Evolutionary conservation across 2,888 invertebrate species (phyloP).

Genomic region (Ommatoiulus sabulosus): DNA sequence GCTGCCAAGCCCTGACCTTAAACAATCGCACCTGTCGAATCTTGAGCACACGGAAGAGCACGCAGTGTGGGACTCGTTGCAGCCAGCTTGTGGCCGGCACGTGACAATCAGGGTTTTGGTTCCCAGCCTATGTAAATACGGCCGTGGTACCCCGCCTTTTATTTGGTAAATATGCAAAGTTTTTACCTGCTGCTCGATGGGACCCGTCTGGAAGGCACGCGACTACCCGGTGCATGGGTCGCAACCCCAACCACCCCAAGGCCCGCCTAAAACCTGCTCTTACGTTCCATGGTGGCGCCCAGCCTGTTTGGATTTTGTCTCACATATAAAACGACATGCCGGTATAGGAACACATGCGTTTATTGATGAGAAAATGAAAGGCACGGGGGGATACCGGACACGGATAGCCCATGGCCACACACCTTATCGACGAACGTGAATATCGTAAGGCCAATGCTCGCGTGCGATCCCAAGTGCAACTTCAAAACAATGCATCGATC

Average conservation of each 20-base stretch:
- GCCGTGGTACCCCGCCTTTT: not conserved
- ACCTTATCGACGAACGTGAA: too few relatives aligned
- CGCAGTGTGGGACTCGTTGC: not conserved
- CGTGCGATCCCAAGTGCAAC: too few relatives aligned
- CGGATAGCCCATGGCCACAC: not conserved
- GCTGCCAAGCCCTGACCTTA: constrained; percentile 40
- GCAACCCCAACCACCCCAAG: not conserved
- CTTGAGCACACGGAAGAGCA: constrained; percentile 41
- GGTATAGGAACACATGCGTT: not conserved
- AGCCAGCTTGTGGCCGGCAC: constrained; percentile 22
- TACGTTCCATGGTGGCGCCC: not conserved
- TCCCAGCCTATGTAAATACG: constrained; percentile 42
- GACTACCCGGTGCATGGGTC: constrained; percentile 28
- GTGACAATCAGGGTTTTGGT: constrained; percentile 37
- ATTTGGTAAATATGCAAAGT: not conserved
- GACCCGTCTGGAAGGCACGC: constrained; percentile 20
- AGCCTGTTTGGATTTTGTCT: not conserved
- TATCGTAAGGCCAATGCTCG: too few relatives aligned
- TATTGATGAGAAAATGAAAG: constrained; percentile 6
- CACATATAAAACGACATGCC: not conserved
- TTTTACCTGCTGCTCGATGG: constrained; percentile 22
- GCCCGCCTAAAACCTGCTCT: not conserved
- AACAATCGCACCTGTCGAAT: constrained; percentile 47
- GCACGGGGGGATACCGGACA: not conserved
- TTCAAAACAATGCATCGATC: too few relatives aligned